phyloP scores from a whole-genome alignment of 2,888 invertebrate species.

The Euphydryas editha region DNA sequence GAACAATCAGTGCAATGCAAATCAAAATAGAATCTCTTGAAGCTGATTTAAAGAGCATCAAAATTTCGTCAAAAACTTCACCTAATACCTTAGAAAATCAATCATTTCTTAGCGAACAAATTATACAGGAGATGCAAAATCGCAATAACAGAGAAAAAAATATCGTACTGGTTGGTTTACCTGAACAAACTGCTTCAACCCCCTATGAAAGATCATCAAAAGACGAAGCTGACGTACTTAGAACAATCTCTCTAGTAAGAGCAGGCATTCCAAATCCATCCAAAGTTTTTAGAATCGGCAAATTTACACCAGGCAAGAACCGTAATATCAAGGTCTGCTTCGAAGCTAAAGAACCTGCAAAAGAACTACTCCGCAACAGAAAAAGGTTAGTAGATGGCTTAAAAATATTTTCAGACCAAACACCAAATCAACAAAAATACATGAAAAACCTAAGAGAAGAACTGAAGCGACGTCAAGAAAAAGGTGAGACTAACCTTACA shows the following conservation, averaged over 20 bases:
- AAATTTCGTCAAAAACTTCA: neutral
- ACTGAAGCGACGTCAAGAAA: slow-evolving; percentile 2
- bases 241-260: slow-evolving; percentile 12
- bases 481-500: neutral
- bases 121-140: slow-evolving; percentile 23
- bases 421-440: neutral
- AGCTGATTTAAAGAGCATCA: slow-evolving; percentile 14
- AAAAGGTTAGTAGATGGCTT: neutral
- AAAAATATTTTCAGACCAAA: slow-evolving; percentile 2
- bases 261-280: slow-evolving; percentile 21
- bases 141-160: slow-evolving; percentile 23
- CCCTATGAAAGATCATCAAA: neutral
- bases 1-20: slow-evolving; percentile 24
- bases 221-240: slow-evolving; percentile 23
- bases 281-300: slow-evolving; percentile 31
- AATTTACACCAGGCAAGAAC: slow-evolving; percentile 23
- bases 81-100: neutral
- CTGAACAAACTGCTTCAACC: neutral
- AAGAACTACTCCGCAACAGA: neutral
- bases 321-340: slow-evolving; percentile 34
- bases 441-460: slow-evolving; percentile 2
- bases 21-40: slow-evolving; percentile 19
- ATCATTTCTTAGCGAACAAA: slow-evolving; percentile 11
- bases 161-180: slow-evolving; percentile 20
- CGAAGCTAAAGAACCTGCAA: slow-evolving; percentile 4